These are phyloP conservation scores for Pagetopsis macropterus DNA, from an alignment of 2,797 vertebrate species.

Conservation along the genomic window DNA sequence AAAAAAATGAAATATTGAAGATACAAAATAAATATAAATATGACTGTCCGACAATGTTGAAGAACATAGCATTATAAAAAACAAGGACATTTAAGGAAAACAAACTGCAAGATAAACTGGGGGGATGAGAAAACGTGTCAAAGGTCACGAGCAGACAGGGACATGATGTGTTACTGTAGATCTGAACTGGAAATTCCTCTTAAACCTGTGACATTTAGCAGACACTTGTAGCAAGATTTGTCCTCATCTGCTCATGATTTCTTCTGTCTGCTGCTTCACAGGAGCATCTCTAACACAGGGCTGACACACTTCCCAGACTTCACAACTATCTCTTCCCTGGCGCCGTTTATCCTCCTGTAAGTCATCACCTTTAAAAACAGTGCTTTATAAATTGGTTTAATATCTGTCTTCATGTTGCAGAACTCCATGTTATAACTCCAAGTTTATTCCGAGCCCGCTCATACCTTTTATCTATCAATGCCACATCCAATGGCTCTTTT, in stretches of 20 bases:
- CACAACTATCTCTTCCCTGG: conserved; percentile 86
- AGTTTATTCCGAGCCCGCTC: conserved; percentile 31
- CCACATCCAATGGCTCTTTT: conserved; percentile 32
- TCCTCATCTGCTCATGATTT: conserved; percentile 13
- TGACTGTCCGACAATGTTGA: neutral
- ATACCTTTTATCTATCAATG: conserved; percentile 43
- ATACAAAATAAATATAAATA: neutral
- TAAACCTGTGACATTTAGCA: neutral
- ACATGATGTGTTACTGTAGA: neutral
- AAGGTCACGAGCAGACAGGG: conserved; percentile 13
- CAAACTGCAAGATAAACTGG: neutral
- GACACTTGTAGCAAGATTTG: conserved; percentile 35
- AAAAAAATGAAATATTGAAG: neutral
- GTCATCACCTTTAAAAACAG: conserved; percentile 52
- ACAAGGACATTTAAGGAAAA: neutral
- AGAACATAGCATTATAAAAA: neutral
- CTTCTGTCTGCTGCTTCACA: conserved; percentile 63
- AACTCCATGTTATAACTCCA: neutral
- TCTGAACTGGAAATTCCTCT: neutral
- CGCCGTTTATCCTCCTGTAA: conserved; percentile 85
- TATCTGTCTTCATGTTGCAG: conserved; percentile 20
- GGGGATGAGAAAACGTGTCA: conserved; percentile 3
- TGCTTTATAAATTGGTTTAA: conserved; percentile 27
- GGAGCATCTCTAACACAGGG: conserved; percentile 95
- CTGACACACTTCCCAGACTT: conserved; percentile 89